phyloP scores from a whole-genome alignment of 2,797 vertebrate genomes.

The Malacoraja senta region DNA sequence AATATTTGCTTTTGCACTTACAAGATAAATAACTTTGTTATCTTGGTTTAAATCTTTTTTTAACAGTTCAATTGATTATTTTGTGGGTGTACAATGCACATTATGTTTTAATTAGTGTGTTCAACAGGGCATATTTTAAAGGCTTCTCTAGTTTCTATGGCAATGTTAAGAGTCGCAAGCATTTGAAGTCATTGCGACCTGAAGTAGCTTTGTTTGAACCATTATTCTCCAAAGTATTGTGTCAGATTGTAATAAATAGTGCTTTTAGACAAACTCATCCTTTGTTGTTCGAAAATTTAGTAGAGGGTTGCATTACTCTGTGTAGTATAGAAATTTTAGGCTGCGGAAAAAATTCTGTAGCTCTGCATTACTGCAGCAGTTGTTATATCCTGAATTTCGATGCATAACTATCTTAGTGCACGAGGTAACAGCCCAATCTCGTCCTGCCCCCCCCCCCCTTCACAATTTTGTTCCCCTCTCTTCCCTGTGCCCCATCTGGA shows the following conservation, averaged over 20 bases:
- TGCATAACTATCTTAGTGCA: no score
- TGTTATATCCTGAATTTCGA: no score
- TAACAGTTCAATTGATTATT: not conserved
- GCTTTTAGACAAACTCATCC: not conserved
- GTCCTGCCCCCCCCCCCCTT: no score
- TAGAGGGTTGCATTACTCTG: not conserved
- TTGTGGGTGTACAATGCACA: not conserved
- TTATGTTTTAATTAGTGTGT: constrained; percentile 29
- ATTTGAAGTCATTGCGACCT: constrained; percentile 28
- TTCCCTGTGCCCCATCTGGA: no score
- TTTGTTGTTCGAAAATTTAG: not conserved
- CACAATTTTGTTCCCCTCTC: no score
- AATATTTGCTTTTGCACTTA: not conserved
- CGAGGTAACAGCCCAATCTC: no score
- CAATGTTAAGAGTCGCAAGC: constrained; percentile 4
- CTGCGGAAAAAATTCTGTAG: not conserved
- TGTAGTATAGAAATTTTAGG: not conserved
- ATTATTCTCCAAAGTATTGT: not conserved
- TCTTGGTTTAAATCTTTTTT: not conserved
- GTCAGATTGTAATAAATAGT: constrained; percentile 6
- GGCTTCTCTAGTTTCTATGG: constrained; percentile 4
- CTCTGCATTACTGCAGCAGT: not conserved
- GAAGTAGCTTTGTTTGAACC: constrained; percentile 7
- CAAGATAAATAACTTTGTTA: not conserved
- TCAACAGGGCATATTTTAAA: constrained; percentile 13